These are phyloP conservation scores for Protodeltote pygarga DNA, from an alignment of 2,888 invertebrate species.

Conservation along the genomic window DNA sequence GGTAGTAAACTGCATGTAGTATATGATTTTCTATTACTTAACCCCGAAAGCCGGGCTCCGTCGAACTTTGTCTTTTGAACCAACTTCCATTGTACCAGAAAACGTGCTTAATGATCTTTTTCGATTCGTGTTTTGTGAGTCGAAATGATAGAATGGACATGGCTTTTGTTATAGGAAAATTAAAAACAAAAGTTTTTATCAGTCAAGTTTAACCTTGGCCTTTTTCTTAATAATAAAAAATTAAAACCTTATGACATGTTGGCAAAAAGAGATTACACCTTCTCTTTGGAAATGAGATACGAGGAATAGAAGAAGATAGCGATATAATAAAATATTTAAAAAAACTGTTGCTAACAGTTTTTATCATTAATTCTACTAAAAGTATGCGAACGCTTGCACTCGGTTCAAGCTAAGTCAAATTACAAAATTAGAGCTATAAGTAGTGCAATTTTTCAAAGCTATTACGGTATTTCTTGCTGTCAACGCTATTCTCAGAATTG, in stretches of 20 bases:
- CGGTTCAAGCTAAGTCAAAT: background rate
- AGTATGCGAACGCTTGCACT: too few relatives aligned
- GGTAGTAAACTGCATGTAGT: conserved; percentile 47
- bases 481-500: background rate
- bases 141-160: conserved; percentile 21
- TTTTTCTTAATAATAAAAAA: too few relatives aligned
- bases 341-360: too few relatives aligned
- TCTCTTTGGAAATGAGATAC: too few relatives aligned
- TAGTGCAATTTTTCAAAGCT: conserved; percentile 13
- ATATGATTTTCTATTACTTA: conserved; percentile 56
- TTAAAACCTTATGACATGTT: too few relatives aligned
- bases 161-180: conserved; percentile 13
- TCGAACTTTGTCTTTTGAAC: conserved; percentile 48
- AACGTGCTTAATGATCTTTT: conserved; percentile 45
- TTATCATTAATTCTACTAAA: too few relatives aligned
- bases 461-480: background rate
- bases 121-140: conserved; percentile 37
- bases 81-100: conserved; percentile 36
- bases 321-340: too few relatives aligned
- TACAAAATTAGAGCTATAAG: background rate
- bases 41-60: conserved; percentile 23
- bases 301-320: too few relatives aligned
- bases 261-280: too few relatives aligned
- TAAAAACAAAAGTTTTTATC: conserved; percentile 5
- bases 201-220: too few relatives aligned